These are phyloP conservation scores for Limanda limanda DNA, from an alignment of 2,113 vertebrate genomes.

Conservation along the genomic window DNA sequence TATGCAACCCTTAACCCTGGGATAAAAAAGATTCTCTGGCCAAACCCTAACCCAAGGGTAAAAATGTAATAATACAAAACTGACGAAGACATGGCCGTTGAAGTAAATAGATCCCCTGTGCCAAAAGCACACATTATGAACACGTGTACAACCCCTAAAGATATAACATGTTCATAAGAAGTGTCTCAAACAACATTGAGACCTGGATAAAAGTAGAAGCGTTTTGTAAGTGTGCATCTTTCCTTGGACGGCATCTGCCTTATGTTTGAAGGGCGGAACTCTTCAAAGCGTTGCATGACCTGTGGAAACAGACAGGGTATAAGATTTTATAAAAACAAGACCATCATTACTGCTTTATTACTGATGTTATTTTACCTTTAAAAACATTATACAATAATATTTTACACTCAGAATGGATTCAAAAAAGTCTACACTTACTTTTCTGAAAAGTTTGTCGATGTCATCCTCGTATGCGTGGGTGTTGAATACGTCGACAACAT, in stretches of 20 bases:
- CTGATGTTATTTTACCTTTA: neutral
- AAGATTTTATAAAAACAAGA: neutral
- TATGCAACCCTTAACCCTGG: no score
- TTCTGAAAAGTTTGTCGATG: conserved; percentile 83
- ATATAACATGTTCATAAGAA: no score
- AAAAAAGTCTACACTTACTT: conserved; percentile 61
- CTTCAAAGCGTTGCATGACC: conserved; percentile 80
- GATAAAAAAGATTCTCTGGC: no score
- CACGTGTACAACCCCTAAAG: no score
- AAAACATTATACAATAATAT: neutral
- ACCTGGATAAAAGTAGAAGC: conserved; percentile 87
- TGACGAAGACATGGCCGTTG: no score
- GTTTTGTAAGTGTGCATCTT: conserved; percentile 77
- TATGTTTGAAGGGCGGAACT: rapidly evolving
- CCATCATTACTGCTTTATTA: neutral
- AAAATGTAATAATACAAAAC: no score
- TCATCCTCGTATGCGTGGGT: conserved; percentile 60
- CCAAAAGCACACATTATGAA: no score
- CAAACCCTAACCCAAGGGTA: no score
- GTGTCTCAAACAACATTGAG: neutral
- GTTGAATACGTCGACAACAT: conserved; percentile 70
- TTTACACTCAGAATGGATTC: neutral
- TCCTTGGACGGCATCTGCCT: conserved; percentile 84
- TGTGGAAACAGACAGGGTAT: conserved; percentile 56
- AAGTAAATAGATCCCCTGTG: no score